These are phyloP conservation scores for Acrossocheilus fasciatus DNA, from an alignment of 2,797 vertebrate species.

Conservation along the genomic window DNA sequence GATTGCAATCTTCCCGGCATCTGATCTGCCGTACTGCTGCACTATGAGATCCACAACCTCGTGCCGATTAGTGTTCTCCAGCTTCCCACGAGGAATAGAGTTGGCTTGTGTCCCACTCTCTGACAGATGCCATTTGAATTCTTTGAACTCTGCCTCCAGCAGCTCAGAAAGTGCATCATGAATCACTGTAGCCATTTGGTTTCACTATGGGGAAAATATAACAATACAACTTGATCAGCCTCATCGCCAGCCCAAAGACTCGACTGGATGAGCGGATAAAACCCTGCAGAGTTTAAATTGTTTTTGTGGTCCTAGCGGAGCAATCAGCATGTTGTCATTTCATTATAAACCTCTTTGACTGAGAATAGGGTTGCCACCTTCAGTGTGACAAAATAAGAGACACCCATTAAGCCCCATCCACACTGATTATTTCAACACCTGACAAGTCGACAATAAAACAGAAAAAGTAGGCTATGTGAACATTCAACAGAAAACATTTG, in stretches of 20 bases:
- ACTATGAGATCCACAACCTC: background rate
- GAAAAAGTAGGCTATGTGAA: too few species aligned
- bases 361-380: background rate
- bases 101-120: background rate
- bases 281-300: background rate
- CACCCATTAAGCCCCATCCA: too few species aligned
- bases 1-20: slow-evolving; percentile 10
- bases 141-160: background rate
- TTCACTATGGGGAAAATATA: background rate
- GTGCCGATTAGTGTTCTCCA: background rate
- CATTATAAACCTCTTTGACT: background rate
- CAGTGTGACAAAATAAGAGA: background rate
- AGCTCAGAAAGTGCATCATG: background rate
- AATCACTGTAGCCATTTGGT: slow-evolving; percentile 36
- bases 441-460: background rate
- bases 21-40: background rate
- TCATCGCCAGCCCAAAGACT: background rate
- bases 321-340: background rate
- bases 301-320: background rate
- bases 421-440: background rate
- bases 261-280: background rate
- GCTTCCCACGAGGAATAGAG: background rate
- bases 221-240: background rate
- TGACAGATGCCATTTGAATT: slow-evolving; percentile 29
- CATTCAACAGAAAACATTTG: too few species aligned